Percentiles rank a stretch among this genome's conserved stretches.
These are phyloP conservation scores for Sarotherodon lohbergeri DNA, from an alignment of 2,113 vertebrate species.

Conservation along the genomic window DNA sequence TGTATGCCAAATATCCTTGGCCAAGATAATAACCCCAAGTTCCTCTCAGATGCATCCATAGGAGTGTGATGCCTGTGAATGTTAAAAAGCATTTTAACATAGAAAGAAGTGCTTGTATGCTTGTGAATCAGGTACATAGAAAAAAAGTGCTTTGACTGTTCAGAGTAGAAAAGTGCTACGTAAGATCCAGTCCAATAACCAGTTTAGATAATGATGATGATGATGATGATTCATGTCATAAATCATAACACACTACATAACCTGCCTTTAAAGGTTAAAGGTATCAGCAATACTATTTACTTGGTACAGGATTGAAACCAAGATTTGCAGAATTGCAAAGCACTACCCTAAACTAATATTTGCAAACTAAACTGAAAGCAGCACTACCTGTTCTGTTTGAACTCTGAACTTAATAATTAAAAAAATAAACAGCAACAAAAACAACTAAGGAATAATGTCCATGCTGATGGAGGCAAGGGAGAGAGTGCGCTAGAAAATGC, in stretches of 20 bases:
- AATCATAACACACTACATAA: background rate
- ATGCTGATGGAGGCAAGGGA: background rate
- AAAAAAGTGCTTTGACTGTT: background rate
- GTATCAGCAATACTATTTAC: background rate
- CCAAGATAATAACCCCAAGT: background rate
- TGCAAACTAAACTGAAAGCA: background rate
- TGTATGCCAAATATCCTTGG: background rate
- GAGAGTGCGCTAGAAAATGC: background rate
- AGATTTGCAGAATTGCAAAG: background rate
- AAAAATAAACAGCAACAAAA: background rate
- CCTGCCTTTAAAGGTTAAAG: background rate
- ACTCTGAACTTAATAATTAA: background rate
- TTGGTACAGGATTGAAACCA: background rate
- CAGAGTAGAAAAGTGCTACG: background rate
- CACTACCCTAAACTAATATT: background rate
- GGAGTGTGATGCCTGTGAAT: background rate
- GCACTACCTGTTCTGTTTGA: background rate
- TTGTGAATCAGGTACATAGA: background rate
- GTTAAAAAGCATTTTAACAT: background rate
- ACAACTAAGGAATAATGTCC: background rate
- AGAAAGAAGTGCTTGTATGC: background rate
- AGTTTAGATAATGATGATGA: background rate
- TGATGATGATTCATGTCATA: background rate
- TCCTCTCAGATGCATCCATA: background rate
- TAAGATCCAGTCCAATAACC: background rate